These are phyloP conservation scores for Resseliella maxima DNA, from an alignment of 2,888 invertebrate species.

Conservation along the genomic window DNA sequence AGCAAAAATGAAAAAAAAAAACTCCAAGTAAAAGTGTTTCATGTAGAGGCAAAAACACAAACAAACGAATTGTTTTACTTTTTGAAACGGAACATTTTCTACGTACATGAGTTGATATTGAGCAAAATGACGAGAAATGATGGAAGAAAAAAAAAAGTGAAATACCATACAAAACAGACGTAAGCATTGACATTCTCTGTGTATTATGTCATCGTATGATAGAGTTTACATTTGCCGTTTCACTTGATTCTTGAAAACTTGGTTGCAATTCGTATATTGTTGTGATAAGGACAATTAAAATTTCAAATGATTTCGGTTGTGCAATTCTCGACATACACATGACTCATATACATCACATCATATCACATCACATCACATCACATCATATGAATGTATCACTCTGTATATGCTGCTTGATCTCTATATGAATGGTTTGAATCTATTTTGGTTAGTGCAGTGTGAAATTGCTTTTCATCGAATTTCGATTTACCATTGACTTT, in stretches of 20 bases:
- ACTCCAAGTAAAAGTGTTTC: too few relatives aligned
- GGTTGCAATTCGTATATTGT: background rate
- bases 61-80: background rate
- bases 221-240: background rate
- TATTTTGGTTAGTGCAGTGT: background rate
- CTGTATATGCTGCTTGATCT: too few relatives aligned
- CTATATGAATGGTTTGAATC: background rate
- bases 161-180: too few relatives aligned
- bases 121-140: background rate
- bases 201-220: background rate
- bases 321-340: background rate
- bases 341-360: background rate
- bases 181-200: background rate
- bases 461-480: background rate
- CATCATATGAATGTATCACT: too few relatives aligned
- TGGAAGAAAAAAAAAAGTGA: background rate
- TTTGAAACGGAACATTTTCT: background rate
- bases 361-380: too few relatives aligned
- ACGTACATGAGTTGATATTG: background rate
- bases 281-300: conserved; percentile 36
- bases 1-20: too few relatives aligned
- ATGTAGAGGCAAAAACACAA: background rate
- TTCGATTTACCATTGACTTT: background rate
- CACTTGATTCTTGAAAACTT: background rate
- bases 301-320: conserved; percentile 18